Evolutionary conservation across 2,113 vertebrate species (phyloP).

Genomic region (Turdus rufiventris): DNA sequence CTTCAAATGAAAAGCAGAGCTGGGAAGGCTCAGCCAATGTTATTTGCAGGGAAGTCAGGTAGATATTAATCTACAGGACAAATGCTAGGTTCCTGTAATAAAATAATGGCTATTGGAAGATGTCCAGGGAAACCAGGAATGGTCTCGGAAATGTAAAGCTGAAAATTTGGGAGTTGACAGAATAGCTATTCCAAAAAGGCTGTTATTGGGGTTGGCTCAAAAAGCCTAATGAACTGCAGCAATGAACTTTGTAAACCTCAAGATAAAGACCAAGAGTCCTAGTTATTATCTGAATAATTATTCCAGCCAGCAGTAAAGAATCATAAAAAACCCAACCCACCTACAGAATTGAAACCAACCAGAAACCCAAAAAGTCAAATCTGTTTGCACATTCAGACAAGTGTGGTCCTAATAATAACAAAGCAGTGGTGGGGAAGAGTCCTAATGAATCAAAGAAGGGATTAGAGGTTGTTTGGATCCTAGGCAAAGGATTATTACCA

Average conservation of each 20-base stretch:
- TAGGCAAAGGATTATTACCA: neutral
- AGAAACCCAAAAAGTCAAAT: neutral
- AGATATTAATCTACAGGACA: neutral
- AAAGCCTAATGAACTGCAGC: neutral
- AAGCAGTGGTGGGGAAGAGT: rapidly evolving
- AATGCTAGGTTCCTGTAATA: neutral
- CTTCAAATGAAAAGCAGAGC: neutral
- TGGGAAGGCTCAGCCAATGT: neutral
- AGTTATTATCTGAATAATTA: neutral
- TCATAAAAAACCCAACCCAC: neutral
- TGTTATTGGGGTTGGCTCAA: neutral
- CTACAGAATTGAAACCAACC: neutral
- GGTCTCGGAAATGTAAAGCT: neutral
- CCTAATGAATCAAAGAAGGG: neutral
- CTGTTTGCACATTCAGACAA: neutral
- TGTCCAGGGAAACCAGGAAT: neutral
- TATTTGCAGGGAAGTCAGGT: neutral
- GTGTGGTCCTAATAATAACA: neutral
- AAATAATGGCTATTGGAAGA: neutral
- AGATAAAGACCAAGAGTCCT: neutral
- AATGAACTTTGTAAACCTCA: neutral
- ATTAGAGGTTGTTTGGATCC: neutral
- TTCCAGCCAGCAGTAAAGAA: neutral
- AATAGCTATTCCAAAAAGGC: neutral
- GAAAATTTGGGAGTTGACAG: neutral